A percentile compares a stretch with the other conserved stretches of the same genome.
Evolutionary conservation across 2,888 invertebrate genomes (phyloP).

Genomic region (Anarsia innoxiella): DNA sequence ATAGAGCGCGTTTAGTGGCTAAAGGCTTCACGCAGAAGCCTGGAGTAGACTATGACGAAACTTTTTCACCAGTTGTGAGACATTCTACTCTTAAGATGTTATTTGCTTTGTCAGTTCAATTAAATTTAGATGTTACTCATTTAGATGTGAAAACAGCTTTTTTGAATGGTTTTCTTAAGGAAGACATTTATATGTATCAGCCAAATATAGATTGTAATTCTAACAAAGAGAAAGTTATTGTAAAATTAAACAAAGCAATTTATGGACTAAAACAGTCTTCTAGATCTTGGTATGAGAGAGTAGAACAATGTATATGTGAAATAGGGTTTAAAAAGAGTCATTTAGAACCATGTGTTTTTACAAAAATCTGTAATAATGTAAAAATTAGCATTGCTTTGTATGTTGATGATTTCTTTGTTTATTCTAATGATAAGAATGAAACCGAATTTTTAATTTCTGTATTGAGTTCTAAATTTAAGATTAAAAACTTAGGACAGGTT

Average conservation of each 20-base stretch:
- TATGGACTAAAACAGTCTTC: slow-evolving; percentile 15
- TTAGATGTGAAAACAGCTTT: slow-evolving; percentile 18
- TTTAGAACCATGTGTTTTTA: slow-evolving; percentile 12
- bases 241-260: slow-evolving; percentile 13
- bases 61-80: slow-evolving; percentile 12
- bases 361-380: slow-evolving; percentile 6
- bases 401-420: slow-evolving; percentile 14
- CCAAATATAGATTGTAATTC: slow-evolving; percentile 5
- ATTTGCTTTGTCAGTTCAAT: slow-evolving; percentile 10
- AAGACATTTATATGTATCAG: slow-evolving; percentile 12
- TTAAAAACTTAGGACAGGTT: slow-evolving; percentile 13
- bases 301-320: slow-evolving; percentile 10
- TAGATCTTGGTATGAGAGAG: slow-evolving; percentile 13
- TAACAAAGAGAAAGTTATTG: neutral
- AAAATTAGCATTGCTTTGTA: slow-evolving; percentile 9
- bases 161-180: slow-evolving; percentile 12
- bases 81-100: slow-evolving; percentile 13
- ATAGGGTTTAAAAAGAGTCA: slow-evolving; percentile 7
- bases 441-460: slow-evolving; percentile 6
- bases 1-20: too few species aligned
- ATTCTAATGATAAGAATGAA: too few species aligned
- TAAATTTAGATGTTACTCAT: too few species aligned
- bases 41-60: too few species aligned
- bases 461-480: slow-evolving; percentile 12
- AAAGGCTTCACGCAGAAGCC: too few species aligned